Base-by-base conservation (phyloP, 2,797 vertebrate species). In the Sebastes steindachneri region DNA sequence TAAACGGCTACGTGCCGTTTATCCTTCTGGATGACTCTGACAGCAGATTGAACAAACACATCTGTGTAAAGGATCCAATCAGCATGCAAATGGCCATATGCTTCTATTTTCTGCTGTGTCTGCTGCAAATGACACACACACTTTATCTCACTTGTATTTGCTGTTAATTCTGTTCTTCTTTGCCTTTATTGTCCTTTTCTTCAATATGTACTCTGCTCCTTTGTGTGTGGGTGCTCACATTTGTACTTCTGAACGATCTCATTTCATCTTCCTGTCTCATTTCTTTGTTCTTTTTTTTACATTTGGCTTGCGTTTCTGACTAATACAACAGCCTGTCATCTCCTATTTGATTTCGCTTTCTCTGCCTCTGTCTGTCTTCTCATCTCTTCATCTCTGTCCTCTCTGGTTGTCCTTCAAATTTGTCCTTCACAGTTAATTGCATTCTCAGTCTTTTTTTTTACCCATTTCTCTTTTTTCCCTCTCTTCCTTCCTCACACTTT, bases 371-470 rank as follows among this genome's bases (percentile, higher is more conserved):
- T 73, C 33, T 26, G 21, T 78, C 62, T 23, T 62, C 53, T 54
- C 6, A 4, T 57, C 35, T 73, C 65, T 48, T 75, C 68, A 37
- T 76, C 54, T 73, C 31, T 70, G 41, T 79, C 53, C 72, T 86
- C 41, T 59, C 21, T 62, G 83, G 57, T 74, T 37, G 37, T 71
- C 63, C 75, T 79, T 81, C 86, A 65, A 33, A 62, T 75, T 75
- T 82, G 73, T 75, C 77, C 82, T 82, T 83, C 73, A 73, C 77
- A 65, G 12, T 77, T 79, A 84, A 85, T 88, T 91, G 70, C 76
- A 68, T 66, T 71, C 58, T 79, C 41, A 17, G 58, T 29, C 31
- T 9, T 64, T 77, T 33, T 75, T 48, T 65, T 17, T n/a, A 3
- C 29, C 4, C 63, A 23, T 75, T 35, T 63, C 35, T 71, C 15